These are phyloP conservation scores for Myripristis murdjan DNA, from an alignment of 2,797 vertebrate genomes.

Conservation along the genomic window DNA sequence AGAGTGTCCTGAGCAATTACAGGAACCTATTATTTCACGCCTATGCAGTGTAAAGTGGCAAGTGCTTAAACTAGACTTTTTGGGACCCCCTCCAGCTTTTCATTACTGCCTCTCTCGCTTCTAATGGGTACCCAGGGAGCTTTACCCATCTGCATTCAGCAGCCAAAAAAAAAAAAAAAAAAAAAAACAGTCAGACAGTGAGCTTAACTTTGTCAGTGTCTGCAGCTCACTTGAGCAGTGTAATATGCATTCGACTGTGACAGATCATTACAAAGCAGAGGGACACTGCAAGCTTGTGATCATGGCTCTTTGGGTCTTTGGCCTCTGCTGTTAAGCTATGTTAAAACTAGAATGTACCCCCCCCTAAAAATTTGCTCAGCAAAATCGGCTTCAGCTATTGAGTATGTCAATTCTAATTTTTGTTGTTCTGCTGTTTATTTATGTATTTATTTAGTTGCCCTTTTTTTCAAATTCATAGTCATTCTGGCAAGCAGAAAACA, in stretches of 20 bases:
- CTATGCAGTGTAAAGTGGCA: conserved; percentile 64
- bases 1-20: conserved; percentile 70
- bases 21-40: conserved; percentile 72
- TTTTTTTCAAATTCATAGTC: too few relatives aligned
- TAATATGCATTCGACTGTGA: conserved; percentile 12
- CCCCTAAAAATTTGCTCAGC: too few relatives aligned
- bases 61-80: conserved; percentile 71
- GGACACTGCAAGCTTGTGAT: background rate
- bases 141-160: conserved; percentile 61
- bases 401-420: too few relatives aligned
- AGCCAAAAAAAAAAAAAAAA: conserved; percentile 59
- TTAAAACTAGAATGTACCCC: too few relatives aligned
- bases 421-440: too few relatives aligned
- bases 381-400: too few relatives aligned
- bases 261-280: conserved; percentile 15
- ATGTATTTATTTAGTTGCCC: too few relatives aligned
- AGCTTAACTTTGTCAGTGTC: conserved; percentile 52
- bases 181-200: too few relatives aligned
- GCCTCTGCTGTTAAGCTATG: background rate
- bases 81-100: conserved; percentile 72
- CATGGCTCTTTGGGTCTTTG: conserved; percentile 15
- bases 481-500: too few relatives aligned
- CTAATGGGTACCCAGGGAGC: conserved; percentile 67
- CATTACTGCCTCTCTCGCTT: conserved; percentile 67
- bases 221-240: conserved; percentile 14